These are phyloP conservation scores for Porites lobata DNA, from an alignment of 92 coral and sea anemone species.

Conservation along the genomic window DNA sequence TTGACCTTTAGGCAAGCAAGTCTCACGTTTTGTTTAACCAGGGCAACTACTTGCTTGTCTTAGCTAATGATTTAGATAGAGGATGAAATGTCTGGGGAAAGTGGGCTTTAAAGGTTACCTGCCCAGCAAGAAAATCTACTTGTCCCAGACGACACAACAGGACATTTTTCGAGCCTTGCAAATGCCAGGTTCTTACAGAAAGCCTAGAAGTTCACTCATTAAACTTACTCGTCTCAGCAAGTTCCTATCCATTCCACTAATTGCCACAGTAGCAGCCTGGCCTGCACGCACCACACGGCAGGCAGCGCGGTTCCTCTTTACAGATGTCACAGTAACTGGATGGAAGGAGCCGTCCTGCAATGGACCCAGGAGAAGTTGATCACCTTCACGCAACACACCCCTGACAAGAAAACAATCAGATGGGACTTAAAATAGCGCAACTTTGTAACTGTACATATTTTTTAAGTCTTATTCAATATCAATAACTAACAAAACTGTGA, in stretches of 20 bases:
- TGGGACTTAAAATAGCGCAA: too few relatives aligned
- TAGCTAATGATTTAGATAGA: too few relatives aligned
- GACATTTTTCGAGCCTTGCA: too few relatives aligned
- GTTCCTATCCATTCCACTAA: slow-evolving; percentile 87
- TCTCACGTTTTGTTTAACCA: too few relatives aligned
- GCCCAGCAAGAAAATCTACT: too few relatives aligned
- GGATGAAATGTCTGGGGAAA: too few relatives aligned
- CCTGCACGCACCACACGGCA: slow-evolving; percentile 97
- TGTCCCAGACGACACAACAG: too few relatives aligned
- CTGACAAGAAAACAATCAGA: slow-evolving; percentile 44
- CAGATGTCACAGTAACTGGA: slow-evolving; percentile 82
- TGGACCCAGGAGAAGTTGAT: slow-evolving; percentile 88
- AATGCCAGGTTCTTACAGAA: background rate
- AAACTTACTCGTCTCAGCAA: slow-evolving; percentile 84
- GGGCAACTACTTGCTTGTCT: too few relatives aligned
- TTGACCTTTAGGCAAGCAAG: too few relatives aligned
- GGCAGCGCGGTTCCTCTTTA: slow-evolving; percentile 93
- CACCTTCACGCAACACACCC: slow-evolving; percentile 96
- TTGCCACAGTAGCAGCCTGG: slow-evolving; percentile 95
- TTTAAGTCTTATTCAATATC: too few relatives aligned
- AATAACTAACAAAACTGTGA: too few relatives aligned
- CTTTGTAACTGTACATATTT: background rate
- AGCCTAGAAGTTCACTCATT: background rate
- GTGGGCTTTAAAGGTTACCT: too few relatives aligned
- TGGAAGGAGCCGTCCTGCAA: slow-evolving; percentile 79